Evolutionary conservation across 2,888 invertebrate genomes (phyloP).

Genomic region (Oxycera nigricornis): DNA sequence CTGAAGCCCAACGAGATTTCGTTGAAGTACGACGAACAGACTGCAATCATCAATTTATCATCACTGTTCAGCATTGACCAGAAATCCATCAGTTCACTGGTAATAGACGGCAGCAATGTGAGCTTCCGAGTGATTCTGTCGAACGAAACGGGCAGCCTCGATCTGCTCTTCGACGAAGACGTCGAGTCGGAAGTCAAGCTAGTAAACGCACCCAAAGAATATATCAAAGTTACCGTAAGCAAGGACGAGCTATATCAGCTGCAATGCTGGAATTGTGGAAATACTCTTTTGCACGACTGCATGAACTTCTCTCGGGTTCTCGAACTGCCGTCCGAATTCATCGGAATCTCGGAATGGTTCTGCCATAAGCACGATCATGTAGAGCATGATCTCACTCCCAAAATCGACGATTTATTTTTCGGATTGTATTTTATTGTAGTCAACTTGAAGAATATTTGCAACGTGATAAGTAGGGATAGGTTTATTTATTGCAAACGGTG

Average conservation of each 20-base stretch:
- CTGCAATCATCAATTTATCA: not conserved
- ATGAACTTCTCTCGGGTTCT: constrained; percentile 45
- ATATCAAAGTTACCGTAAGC: constrained; percentile 7
- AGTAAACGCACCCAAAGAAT: constrained; percentile 10
- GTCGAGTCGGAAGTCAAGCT: not conserved
- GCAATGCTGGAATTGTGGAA: constrained; percentile 44
- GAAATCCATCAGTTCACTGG: constrained; percentile 38
- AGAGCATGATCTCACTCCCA: constrained; percentile 39
- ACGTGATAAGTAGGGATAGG: constrained; percentile 38
- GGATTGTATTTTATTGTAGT: constrained; percentile 46
- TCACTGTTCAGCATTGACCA: constrained; percentile 28
- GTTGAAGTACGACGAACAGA: not conserved
- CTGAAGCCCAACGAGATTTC: constrained; percentile 23
- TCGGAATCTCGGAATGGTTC: constrained; percentile 48
- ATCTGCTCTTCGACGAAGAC: constrained; percentile 10
- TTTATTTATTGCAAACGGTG: constrained; percentile 46
- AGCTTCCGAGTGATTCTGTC: constrained; percentile 40
- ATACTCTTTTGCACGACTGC: constrained; percentile 7
- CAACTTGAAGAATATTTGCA: constrained; percentile 33
- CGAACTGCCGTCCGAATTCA: constrained; percentile 47
- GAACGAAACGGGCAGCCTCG: constrained; percentile 24
- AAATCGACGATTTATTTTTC: constrained; percentile 45
- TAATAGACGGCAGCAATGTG: constrained; percentile 31
- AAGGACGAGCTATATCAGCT: constrained; percentile 31
- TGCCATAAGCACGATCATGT: constrained; percentile 46